Percentiles rank a stretch among this genome's conserved stretches.
phyloP scores from a whole-genome alignment of 2,888 invertebrate genomes.

The Eupithecia abbreviata region DNA sequence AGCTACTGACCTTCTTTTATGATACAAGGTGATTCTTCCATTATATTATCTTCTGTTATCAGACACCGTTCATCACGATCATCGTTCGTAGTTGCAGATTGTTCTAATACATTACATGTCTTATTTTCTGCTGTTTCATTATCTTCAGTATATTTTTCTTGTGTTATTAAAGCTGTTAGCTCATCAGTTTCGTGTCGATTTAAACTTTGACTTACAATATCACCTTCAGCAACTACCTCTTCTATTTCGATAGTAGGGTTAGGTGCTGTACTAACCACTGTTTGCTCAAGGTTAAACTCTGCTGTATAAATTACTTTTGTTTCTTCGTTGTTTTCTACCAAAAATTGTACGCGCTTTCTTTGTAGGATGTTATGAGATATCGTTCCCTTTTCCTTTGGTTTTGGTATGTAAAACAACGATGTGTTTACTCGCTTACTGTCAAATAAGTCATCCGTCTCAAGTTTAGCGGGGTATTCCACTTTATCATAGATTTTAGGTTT shows the following conservation, averaged over 20 bases:
- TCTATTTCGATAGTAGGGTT: conserved; percentile 56
- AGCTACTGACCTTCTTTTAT: conserved; percentile 52
- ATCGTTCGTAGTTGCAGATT: conserved; percentile 49
- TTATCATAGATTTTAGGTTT: conserved; percentile 79
- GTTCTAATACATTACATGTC: conserved; percentile 36
- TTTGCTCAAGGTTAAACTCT: conserved; percentile 74
- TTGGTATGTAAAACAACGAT: conserved; percentile 86
- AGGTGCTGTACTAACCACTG: conserved; percentile 54
- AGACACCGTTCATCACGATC: conserved; percentile 42
- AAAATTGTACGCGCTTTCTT: conserved; percentile 89
- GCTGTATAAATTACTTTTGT: conserved; percentile 80
- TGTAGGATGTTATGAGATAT: conserved; percentile 70
- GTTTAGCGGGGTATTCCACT: conserved; percentile 58
- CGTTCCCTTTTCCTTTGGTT: conserved; percentile 73
- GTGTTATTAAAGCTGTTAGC: conserved; percentile 55
- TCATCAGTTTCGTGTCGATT: conserved; percentile 51
- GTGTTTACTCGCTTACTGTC: conserved; percentile 67
- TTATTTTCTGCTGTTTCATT: conserved; percentile 51
- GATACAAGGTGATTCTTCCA: conserved; percentile 26
- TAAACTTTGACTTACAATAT: conserved; percentile 72
- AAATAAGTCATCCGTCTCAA: conserved; percentile 63
- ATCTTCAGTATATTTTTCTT: conserved; percentile 49
- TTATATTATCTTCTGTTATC: conserved; percentile 41
- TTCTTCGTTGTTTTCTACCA: conserved; percentile 85
- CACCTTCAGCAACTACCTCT: conserved; percentile 69